Evolutionary conservation across 2,113 vertebrate genomes (phyloP).

Genomic region (Alosa alosa): DNA sequence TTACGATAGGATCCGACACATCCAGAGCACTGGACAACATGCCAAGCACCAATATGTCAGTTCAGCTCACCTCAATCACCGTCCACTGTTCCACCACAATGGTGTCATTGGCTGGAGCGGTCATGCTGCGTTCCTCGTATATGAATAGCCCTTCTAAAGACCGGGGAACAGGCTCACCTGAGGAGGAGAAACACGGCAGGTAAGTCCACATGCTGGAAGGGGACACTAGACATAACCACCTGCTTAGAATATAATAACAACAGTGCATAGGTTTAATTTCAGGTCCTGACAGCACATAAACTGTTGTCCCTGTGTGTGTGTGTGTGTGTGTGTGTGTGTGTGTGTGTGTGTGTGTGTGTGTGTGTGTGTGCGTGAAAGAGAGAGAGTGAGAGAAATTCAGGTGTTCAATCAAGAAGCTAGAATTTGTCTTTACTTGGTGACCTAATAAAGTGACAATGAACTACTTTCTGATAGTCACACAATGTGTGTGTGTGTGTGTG

Average conservation of each 20-base stretch:
- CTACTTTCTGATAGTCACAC: slow-evolving; percentile 52
- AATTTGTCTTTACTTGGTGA: slow-evolving; percentile 23
- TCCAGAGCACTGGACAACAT: background rate
- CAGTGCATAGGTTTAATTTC: background rate
- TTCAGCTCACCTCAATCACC: slow-evolving; percentile 83
- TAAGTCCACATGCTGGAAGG: background rate
- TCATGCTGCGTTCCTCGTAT: slow-evolving; percentile 84
- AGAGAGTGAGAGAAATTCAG: background rate
- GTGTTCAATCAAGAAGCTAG: background rate
- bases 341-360: background rate
- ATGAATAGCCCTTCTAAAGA: slow-evolving; percentile 93
- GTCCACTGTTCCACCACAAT: slow-evolving; percentile 99
- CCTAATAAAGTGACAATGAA: slow-evolving; percentile 52
- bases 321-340: background rate
- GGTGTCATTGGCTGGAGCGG: slow-evolving; percentile 84
- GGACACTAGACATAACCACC: background rate
- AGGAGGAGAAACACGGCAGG: slow-evolving; percentile 18
- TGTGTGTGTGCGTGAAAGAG: background rate
- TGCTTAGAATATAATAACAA: background rate
- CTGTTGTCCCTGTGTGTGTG: background rate
- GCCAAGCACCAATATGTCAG: background rate
- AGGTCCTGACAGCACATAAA: background rate
- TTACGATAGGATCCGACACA: background rate
- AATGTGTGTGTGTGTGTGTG: background rate
- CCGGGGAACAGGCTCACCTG: slow-evolving; percentile 85